Conservation (phyloP, 2,888 invertebrate genomes). For the Ryuthela nishihirai region DNA sequence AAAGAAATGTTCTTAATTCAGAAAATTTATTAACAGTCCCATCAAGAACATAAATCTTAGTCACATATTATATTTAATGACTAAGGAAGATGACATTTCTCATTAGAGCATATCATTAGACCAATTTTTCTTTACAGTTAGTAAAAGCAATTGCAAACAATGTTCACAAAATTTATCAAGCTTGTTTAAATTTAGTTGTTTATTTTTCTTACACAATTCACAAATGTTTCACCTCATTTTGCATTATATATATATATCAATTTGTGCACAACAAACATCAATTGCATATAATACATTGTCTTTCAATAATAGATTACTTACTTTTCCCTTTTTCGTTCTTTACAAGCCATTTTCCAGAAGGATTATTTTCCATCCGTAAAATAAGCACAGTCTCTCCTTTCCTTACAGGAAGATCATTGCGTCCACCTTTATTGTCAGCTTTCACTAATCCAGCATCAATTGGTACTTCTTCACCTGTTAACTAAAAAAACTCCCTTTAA, state of each 20-base stretch:
- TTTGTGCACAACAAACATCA: neutral
- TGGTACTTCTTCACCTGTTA: slow-evolving; percentile 41
- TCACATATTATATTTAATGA: too few relatives aligned
- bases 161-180: too few relatives aligned
- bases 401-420: slow-evolving; percentile 29
- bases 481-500: slow-evolving; percentile 12
- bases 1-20: too few relatives aligned
- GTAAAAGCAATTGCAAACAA: too few relatives aligned
- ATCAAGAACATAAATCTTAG: too few relatives aligned
- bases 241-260: neutral
- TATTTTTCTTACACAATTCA: too few relatives aligned
- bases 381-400: slow-evolving; percentile 40
- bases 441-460: slow-evolving; percentile 40
- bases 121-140: too few relatives aligned
- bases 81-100: too few relatives aligned
- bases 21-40: too few relatives aligned
- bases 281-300: neutral
- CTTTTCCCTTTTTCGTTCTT: slow-evolving; percentile 42
- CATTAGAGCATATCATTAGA: too few relatives aligned
- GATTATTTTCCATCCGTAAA: slow-evolving; percentile 41
- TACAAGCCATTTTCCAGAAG: slow-evolving; percentile 41
- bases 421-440: slow-evolving; percentile 27
- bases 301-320: slow-evolving; percentile 8
- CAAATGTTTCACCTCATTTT: neutral
- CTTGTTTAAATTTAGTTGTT: too few relatives aligned